These are phyloP conservation scores for Rotaria socialis DNA, from an alignment of 2,888 invertebrate species.

Conservation along the genomic window DNA sequence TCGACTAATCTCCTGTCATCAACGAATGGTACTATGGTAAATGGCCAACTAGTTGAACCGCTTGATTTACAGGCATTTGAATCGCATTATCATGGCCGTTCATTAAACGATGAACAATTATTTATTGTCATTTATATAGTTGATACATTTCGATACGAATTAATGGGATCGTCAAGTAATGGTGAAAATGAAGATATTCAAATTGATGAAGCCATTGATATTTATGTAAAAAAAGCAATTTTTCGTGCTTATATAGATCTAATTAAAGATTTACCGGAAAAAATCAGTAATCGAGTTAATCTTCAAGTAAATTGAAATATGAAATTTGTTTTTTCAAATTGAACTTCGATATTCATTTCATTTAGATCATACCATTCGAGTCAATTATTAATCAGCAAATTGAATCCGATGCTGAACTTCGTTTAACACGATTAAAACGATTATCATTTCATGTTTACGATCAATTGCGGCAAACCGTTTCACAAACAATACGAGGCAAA, in stretches of 20 bases:
- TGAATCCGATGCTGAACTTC: slow-evolving; percentile 13
- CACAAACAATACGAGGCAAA: slow-evolving; percentile 67
- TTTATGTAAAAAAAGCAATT: neutral
- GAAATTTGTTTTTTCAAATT: neutral
- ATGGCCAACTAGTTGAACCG: slow-evolving; percentile 1
- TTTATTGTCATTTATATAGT: slow-evolving; percentile 2
- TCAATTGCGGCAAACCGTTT: slow-evolving; percentile 49
- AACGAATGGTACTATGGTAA: neutral
- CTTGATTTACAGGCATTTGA: slow-evolving; percentile 22
- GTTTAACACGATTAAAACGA: slow-evolving; percentile 40
- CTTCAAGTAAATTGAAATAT: neutral
- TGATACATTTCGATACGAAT: slow-evolving; percentile 35
- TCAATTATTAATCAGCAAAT: slow-evolving; percentile 12
- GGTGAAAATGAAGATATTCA: neutral
- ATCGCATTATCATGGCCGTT: neutral
- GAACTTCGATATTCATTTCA: neutral
- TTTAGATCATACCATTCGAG: slow-evolving; percentile 21
- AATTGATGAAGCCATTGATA: neutral
- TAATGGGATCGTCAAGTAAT: neutral
- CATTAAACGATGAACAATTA: slow-evolving; percentile 14
- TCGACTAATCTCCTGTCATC: neutral
- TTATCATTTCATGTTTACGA: slow-evolving; percentile 40
- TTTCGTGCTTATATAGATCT: slow-evolving; percentile 36
- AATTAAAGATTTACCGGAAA: slow-evolving; percentile 12
- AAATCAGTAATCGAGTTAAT: neutral